Evolutionary conservation across 2,797 vertebrate genomes (phyloP), one percentile per base, ranked within the genome.

Genomic region (Acipenser ruthenus): DNA sequence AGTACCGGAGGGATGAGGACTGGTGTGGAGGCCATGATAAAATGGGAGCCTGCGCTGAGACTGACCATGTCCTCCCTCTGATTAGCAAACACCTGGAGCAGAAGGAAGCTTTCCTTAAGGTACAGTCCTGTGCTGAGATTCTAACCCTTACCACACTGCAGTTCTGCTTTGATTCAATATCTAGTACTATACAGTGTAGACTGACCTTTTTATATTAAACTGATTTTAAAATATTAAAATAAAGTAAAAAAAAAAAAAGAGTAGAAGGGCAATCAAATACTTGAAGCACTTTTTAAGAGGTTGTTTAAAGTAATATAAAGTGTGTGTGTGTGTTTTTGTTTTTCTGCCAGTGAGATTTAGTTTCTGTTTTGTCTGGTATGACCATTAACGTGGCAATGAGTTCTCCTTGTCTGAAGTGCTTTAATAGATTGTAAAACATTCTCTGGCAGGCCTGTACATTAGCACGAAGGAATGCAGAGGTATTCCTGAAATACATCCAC

Each of bases 31-130:
- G 92, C 67, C 90, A 94, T 13, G 96, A 99, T 68, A 99, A 98
- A 69, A 83, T 95, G 77, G 95, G 94, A 9, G 82, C 88, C 1
- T 82, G 82, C 5, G 86, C 91, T 1, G 95, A 99, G 74, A 87
- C 86, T 10, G 96, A 99, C 73, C 94, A 98, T 0, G 93, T 99
- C 11, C 85, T 96, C 8, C 96, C 96, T 56, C 92, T 98, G 76
- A 97, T 99, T 89, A 95, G 93, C 81, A 99, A 98, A 84, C 96
- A 99, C 72, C 80, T 99, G 88, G 96, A 99, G 75, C 96, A 99
- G 86, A 99, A 99, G 67, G 96, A 99, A 68, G 96, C 96, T 71
- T 99, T 99, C 80, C 93, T 99, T 12, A 99, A 99, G 95, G 96
- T 98, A 67, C 72, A 37, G 23, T 37, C 23, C 23, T 37, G 23